Evolutionary conservation across 2,113 vertebrate genomes (phyloP), one percentile per base, ranked within the genome.

Genomic region (Zapus hudsonius): DNA sequence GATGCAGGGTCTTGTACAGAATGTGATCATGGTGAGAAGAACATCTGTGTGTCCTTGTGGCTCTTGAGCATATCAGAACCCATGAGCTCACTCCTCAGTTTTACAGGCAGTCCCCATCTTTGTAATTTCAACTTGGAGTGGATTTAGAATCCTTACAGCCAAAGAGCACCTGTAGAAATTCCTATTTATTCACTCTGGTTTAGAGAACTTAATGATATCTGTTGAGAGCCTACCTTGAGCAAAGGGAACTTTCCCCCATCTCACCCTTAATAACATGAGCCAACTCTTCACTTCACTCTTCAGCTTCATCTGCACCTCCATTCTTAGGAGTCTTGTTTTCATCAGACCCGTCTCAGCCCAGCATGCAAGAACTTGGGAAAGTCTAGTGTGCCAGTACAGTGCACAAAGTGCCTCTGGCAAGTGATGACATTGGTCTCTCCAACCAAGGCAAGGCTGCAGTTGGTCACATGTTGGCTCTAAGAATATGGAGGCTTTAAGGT

Each of bases 391-490:
- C 8, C 25, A 1, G 7, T 57, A 27, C 2, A 15, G 73, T 29
- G 9, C 31, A 23, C 40, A 69, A 40, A 52, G 5, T 27, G 9
- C 44, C 11, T n/a, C 69, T 66, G 33, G 29, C 15, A 25, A 25
- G n/a, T 12, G 2, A 22, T 29, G 27, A 61, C 7, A 0, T 7
- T 7, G 40, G 36, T 33, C 33, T 29, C 75, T 70, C 38, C 12
- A 11, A 31, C 4, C 47, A 47, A n/a, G n/a, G 29, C 6, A 2
- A 33, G 4, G 38, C 23, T 40, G 44, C 0, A 0, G 5, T 7
- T 44, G 5, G 63, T 57, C 55, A 61, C 40, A 9, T 52, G 13
- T 19, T 40, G 29, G 7, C 47, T 57, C 5, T 27, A n/a, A 29
- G 31, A 59, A 19, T 0, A 0, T 25, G 47, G 47, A 20, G 31